Evolutionary conservation across 2,888 invertebrate species (phyloP).

Genomic region (Spisula subtruncata): DNA sequence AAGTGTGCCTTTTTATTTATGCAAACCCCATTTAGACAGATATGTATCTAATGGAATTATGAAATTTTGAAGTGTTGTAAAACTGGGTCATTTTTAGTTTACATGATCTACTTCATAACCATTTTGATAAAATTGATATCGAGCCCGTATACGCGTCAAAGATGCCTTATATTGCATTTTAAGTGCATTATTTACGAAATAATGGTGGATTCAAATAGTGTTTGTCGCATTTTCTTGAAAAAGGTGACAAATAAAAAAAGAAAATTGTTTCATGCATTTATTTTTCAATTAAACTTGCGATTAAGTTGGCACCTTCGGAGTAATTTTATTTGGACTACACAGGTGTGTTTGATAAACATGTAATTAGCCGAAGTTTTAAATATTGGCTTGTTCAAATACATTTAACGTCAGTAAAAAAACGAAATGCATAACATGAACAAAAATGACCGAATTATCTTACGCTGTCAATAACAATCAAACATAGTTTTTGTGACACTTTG

Average conservation of each 20-base stretch:
- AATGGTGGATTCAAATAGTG: not conserved
- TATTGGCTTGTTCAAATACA: not conserved
- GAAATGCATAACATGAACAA: not conserved
- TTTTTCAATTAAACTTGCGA: not conserved
- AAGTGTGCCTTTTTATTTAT: not conserved
- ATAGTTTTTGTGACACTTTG: too few species aligned
- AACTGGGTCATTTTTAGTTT: slow-evolving; percentile 3
- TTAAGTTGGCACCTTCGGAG: not conserved
- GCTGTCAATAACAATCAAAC: too few species aligned
- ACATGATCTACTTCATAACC: not conserved
- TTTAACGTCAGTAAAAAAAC: not conserved
- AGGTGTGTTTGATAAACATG: not conserved
- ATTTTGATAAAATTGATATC: not conserved
- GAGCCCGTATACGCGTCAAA: not conserved
- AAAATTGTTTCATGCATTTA: not conserved
- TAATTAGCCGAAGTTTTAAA: not conserved
- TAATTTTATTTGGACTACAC: not conserved
- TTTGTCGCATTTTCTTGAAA: not conserved
- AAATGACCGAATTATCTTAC: not conserved
- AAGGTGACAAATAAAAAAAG: not conserved
- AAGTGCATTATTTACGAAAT: not conserved
- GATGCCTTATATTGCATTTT: not conserved
- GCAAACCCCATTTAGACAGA: not conserved
- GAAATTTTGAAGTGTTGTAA: not conserved
- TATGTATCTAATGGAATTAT: not conserved